A percentile compares a stretch with the other conserved stretches of the same genome.
These are phyloP conservation scores for Aurelia aurita DNA, from an alignment of 30 jellyfish, hydroid and myxozoan species.

Conservation along the genomic window DNA sequence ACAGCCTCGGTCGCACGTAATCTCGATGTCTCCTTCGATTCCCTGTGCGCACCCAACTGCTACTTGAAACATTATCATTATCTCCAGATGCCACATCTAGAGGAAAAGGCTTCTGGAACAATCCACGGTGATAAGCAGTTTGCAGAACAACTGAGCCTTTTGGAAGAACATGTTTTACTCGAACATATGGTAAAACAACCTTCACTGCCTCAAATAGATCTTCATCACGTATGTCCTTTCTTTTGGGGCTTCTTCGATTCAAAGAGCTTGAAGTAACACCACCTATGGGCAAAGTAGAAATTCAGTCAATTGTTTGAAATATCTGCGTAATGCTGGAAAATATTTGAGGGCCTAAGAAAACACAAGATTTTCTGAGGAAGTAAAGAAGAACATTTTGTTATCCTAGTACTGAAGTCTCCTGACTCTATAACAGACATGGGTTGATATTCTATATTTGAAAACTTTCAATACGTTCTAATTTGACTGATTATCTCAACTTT, in stretches of 20 bases:
- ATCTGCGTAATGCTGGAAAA: too few relatives aligned
- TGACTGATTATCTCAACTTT: too few relatives aligned
- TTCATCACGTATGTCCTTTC: slow-evolving; percentile 83
- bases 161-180: slow-evolving; percentile 85
- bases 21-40: slow-evolving; percentile 41
- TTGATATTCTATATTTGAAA: too few relatives aligned
- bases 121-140: slow-evolving; percentile 87
- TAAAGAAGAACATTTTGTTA: too few relatives aligned
- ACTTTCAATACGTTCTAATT: too few relatives aligned
- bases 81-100: slow-evolving; percentile 80
- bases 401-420: too few relatives aligned
- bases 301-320: too few relatives aligned
- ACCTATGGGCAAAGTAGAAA: neutral
- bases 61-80: slow-evolving; percentile 31
- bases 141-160: slow-evolving; percentile 77
- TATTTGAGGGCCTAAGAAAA: too few relatives aligned
- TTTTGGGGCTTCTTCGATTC: slow-evolving; percentile 90
- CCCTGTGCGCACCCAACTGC: slow-evolving; percentile 57
- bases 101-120: slow-evolving; percentile 83
- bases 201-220: slow-evolving; percentile 68
- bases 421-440: too few relatives aligned
- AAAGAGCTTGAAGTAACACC: slow-evolving; percentile 80
- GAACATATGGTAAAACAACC: slow-evolving; percentile 70
- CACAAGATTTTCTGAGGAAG: too few relatives aligned
- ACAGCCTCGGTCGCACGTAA: slow-evolving; percentile 83